phyloP scores from a whole-genome alignment of 2,888 invertebrate species.

The Oxytorus armatus region DNA sequence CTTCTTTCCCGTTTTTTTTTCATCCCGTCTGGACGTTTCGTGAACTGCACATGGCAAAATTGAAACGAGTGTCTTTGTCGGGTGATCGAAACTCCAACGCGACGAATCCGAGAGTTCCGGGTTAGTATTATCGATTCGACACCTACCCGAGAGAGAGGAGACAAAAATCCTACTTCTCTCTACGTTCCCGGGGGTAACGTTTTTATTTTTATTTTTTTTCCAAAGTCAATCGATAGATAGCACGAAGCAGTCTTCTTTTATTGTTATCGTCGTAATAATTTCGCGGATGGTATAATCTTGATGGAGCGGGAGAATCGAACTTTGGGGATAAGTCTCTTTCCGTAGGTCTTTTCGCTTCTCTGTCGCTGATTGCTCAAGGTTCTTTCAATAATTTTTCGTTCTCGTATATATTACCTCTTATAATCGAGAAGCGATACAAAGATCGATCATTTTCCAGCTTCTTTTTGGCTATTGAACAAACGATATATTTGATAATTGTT shows the following conservation, averaged over 20 bases:
- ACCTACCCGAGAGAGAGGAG: slow-evolving; percentile 49
- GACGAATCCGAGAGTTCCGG: slow-evolving; percentile 33
- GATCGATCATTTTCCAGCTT: too few species aligned
- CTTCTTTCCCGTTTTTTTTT: slow-evolving; percentile 6
- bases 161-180: background rate
- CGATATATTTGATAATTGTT: too few species aligned
- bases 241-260: slow-evolving; percentile 37
- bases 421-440: too few species aligned
- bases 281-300: slow-evolving; percentile 47
- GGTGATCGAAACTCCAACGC: slow-evolving; percentile 11
- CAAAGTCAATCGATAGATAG: slow-evolving; percentile 36
- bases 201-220: slow-evolving; percentile 22
- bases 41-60: slow-evolving; percentile 36
- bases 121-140: slow-evolving; percentile 64
- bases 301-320: slow-evolving; percentile 38
- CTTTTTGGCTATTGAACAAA: too few species aligned
- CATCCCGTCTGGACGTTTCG: background rate
- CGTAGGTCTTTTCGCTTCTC: background rate
- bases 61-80: slow-evolving; percentile 19
- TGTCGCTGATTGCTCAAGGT: slow-evolving; percentile 6
- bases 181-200: slow-evolving; percentile 45
- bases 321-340: slow-evolving; percentile 20
- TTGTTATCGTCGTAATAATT: slow-evolving; percentile 52
- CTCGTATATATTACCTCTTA: background rate
- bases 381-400: background rate